A percentile compares a stretch with the other conserved stretches of the same genome.
Evolutionary conservation across 2,888 invertebrate genomes (phyloP).

Genomic region (Aphrophora alni): DNA sequence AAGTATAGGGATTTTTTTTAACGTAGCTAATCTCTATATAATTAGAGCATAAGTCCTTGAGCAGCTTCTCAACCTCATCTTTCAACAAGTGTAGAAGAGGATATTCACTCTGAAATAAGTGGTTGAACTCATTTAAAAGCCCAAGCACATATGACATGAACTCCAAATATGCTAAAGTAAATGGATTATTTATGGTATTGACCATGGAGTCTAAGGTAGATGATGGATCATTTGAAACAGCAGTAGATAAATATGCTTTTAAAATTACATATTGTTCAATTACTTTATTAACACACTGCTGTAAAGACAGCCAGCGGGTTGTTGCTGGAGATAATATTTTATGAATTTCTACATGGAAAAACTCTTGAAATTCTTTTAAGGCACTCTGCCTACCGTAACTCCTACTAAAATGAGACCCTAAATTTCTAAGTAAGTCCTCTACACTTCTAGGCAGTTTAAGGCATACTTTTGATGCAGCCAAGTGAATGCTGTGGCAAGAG

Average conservation of each 20-base stretch:
- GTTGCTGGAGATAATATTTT: constrained; percentile 20
- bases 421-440: constrained; percentile 22
- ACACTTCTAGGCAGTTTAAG: constrained; percentile 17
- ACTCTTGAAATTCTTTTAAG: constrained; percentile 16
- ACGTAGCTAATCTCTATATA: not conserved
- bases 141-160: constrained; percentile 37
- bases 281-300: constrained; percentile 19
- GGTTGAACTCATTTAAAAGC: constrained; percentile 34
- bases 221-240: constrained; percentile 24
- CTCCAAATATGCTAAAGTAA: constrained; percentile 26
- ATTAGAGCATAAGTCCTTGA: constrained; percentile 15
- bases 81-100: constrained; percentile 26
- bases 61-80: constrained; percentile 20
- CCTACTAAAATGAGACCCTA: constrained; percentile 21
- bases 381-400: constrained; percentile 17
- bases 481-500: constrained; percentile 23
- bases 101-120: constrained; percentile 27
- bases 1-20: not conserved
- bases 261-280: constrained; percentile 12
- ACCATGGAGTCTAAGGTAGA: constrained; percentile 16
- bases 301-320: constrained; percentile 16
- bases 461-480: constrained; percentile 23
- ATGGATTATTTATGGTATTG: constrained; percentile 22
- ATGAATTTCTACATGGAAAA: constrained; percentile 22
- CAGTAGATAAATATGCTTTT: not conserved